A percentile compares a stretch with the other conserved stretches of the same genome.
phyloP scores from a whole-genome alignment of 2,888 invertebrate species.

The Vannuccia rotundouncinata region DNA sequence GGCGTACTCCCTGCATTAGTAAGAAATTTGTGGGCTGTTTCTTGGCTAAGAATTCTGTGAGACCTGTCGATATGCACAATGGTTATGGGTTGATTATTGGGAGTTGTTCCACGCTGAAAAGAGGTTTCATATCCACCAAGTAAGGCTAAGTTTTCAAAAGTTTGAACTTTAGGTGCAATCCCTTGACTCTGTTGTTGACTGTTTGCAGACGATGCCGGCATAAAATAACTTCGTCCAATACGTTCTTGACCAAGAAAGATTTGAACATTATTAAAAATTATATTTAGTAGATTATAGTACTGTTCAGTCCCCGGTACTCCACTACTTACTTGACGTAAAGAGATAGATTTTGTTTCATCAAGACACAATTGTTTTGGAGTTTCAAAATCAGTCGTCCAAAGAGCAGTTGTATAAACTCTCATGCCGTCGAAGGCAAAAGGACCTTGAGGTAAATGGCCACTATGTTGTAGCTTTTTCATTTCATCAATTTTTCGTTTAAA shows the following conservation, averaged over 20 bases:
- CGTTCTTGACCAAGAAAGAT: slow-evolving; percentile 10
- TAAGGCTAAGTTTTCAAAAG: not conserved
- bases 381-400: no score
- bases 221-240: slow-evolving; percentile 1
- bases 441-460: no score
- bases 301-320: slow-evolving; percentile 13
- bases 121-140: slow-evolving; percentile 14
- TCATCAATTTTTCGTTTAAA: no score
- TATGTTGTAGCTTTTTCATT: no score
- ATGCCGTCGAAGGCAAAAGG: no score
- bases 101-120: slow-evolving; percentile 9
- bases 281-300: slow-evolving; percentile 7
- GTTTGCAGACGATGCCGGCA: no score
- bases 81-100: not conserved
- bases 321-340: no score
- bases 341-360: no score
- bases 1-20: not conserved
- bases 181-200: not conserved
- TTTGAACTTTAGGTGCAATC: not conserved
- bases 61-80: not conserved
- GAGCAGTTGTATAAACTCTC: no score
- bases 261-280: slow-evolving; percentile 9
- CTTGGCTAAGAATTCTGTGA: not conserved
- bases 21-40: no score
- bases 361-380: no score